Evolutionary conservation across 2,113 vertebrate species (phyloP).

Genomic region (Chinchilla lanigera): DNA sequence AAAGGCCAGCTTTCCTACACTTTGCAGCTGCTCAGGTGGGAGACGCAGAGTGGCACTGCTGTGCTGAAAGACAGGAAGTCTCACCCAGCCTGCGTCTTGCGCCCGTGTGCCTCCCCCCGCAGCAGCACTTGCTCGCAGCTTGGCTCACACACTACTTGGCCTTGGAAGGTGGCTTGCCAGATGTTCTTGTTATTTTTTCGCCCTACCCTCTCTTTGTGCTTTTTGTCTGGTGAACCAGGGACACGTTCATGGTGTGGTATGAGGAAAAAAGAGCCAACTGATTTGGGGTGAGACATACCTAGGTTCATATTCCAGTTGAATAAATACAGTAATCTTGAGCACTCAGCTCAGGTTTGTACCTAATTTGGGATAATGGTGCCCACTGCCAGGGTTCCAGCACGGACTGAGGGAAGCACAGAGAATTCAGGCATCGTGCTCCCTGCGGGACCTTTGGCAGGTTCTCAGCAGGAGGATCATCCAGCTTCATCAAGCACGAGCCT

Average conservation of each 20-base stretch:
- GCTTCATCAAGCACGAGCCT: neutral
- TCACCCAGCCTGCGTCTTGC: neutral
- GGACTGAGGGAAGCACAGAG: neutral
- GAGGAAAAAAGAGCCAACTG: neutral
- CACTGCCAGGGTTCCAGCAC: neutral
- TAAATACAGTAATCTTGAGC: neutral
- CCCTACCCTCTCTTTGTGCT: neutral
- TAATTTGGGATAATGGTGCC: neutral
- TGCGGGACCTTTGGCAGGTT: neutral
- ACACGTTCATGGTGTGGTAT: neutral
- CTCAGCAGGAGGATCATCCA: neutral
- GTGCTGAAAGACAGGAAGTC: neutral
- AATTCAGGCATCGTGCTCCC: rapidly evolving
- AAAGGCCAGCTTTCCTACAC: neutral
- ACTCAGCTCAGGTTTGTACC: neutral
- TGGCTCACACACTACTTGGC: neutral
- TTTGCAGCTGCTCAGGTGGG: neutral
- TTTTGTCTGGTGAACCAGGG: constrained; percentile 28
- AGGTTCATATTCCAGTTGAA: neutral
- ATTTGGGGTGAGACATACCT: neutral
- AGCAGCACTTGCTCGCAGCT: neutral
- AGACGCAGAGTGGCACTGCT: neutral
- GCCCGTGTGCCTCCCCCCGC: neutral
- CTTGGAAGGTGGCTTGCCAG: neutral
- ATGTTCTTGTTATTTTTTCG: neutral